Conservation (phyloP, 2,888 invertebrate genomes). For the Harpalus rubripes region DNA sequence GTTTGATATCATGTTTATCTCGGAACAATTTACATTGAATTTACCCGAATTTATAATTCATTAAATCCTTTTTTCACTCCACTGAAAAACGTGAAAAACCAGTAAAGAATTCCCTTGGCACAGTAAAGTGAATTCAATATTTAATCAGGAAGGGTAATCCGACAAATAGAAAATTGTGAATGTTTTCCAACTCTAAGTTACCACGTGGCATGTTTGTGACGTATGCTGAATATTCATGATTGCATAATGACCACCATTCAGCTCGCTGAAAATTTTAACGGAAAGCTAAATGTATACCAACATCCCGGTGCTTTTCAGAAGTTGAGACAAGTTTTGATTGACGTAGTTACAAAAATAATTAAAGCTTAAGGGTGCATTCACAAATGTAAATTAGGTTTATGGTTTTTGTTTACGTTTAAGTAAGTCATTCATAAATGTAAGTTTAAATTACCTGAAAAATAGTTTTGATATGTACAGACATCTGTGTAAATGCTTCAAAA, state of each 20-base stretch:
- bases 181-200: slow-evolving; percentile 37
- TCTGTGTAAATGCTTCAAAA: no score
- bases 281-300: neutral
- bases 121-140: slow-evolving; percentile 1
- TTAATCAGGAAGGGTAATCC: slow-evolving; percentile 16
- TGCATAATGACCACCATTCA: slow-evolving; percentile 33
- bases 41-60: slow-evolving; percentile 16
- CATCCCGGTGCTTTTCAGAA: neutral
- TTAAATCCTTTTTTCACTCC: neutral
- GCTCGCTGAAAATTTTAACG: slow-evolving; percentile 29
- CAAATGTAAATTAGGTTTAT: no score
- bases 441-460: no score
- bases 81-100: neutral
- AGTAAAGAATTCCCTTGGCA: slow-evolving; percentile 1
- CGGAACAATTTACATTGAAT: neutral
- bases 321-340: neutral
- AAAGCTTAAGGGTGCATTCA: no score
- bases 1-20: neutral
- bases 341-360: no score
- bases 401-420: no score
- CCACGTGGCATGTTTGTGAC: slow-evolving; percentile 4
- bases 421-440: no score
- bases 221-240: slow-evolving; percentile 31
- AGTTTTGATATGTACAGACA: no score
- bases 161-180: neutral